Percentiles rank a stretch among this genome's conserved stretches.
Conservation (phyloP, 2,797 vertebrate genomes). For the Threskiornis aethiopicus region DNA sequence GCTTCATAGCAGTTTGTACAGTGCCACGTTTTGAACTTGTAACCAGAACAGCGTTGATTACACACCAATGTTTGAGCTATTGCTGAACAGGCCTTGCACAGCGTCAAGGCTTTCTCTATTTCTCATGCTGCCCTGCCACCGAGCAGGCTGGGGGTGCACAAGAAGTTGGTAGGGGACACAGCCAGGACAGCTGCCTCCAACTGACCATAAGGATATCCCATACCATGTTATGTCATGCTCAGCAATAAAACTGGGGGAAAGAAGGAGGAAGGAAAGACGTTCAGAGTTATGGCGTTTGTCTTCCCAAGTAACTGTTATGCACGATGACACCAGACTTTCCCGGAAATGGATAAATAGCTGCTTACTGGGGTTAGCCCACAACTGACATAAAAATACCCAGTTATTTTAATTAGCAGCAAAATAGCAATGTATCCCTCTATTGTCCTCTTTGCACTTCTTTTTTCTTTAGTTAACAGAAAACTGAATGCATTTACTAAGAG, state of each 20-base stretch:
- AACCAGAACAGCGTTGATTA: neutral
- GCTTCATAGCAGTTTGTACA: neutral
- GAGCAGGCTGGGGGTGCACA: neutral
- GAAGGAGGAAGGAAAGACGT: accelerated
- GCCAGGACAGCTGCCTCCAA: neutral
- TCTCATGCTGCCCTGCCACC: neutral
- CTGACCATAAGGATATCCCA: neutral
- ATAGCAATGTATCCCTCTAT: neutral
- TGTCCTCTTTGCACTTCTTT: neutral
- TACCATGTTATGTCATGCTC: neutral
- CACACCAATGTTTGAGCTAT: neutral
- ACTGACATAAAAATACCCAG: neutral
- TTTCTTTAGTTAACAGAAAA: neutral
- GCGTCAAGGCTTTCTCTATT: neutral
- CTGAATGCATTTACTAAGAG: neutral
- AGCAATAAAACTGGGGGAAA: neutral
- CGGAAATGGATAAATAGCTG: neutral
- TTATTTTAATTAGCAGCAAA: neutral
- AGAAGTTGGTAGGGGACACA: neutral
- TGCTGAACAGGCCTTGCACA: neutral
- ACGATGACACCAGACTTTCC: neutral
- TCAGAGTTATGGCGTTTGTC: neutral
- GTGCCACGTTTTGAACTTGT: neutral
- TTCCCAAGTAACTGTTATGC: neutral
- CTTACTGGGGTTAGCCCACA: neutral